Base-by-base conservation (phyloP, 2,113 vertebrate genomes). In the Zosterops hypoxanthus region DNA sequence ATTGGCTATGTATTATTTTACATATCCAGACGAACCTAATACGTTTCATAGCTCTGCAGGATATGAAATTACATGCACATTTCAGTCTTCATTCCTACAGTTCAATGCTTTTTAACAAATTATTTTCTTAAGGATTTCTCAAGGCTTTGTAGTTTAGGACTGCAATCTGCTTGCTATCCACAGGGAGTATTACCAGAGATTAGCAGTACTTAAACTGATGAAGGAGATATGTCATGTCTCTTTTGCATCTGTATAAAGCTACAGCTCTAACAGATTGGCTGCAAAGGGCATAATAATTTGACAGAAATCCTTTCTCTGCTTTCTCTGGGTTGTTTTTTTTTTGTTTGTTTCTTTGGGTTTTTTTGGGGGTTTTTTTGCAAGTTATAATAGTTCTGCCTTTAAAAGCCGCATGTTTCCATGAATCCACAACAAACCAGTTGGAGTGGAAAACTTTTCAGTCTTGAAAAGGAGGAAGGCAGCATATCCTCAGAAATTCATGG, bases 111-210 rank as follows among this genome's bases (percentile, higher is more conserved):
- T 96, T 95, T 95, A 95, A 95, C 49, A 78, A 97, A 96, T 90
- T 94, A 85, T 95, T 97, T 95, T 97, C 90, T 90, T 95, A 93
- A 86, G 64, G 69, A 90, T 95, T 94, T 96, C 78, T 95, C 80
- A 89, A 83, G 65, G 83, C 47, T 97, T 94, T 94, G 66, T 93
- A 96, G 81, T 94, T 95, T 94, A 89, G 88, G 73, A 95, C 55
- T 92, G 90, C 85, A 97, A 94, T 86, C 79, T 95, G 86, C 65
- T 95, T 89, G 80, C 55, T 71, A 80, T 94, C 90, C 85, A 94
- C 52, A 84, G 76, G 83, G 87, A 97, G 63, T 81, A 95, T 95
- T 96, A 97, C 24, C 36, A 95, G 65, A 96, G 86, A 97, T 97
- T 95, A 96, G 52, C 81, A 57, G 66, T 91, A 90, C 69, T 96